Evolutionary conservation across 1,140 invertebrate species (phyloP), one percentile per base, ranked within the genome.

Genomic region (Zaprionus lachaisei): DNA sequence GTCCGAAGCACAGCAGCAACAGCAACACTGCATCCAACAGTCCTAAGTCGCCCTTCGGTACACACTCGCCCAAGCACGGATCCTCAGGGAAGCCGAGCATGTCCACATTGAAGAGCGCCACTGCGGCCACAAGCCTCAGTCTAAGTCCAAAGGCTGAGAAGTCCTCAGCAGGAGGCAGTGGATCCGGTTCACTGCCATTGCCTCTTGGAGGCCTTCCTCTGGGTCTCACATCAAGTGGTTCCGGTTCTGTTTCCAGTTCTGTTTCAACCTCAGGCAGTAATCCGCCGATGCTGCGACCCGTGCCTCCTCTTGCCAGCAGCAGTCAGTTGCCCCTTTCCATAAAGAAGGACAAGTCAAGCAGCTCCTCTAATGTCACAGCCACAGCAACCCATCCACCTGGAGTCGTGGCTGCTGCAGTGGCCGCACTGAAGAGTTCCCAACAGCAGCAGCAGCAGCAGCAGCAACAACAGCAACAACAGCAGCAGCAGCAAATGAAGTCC

Each of bases 61-160:
- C 95, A 0, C 96, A 95, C 24, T 96, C 96, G 6, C 96, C 96
- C 12, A 97, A 97, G 92, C 96, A 97, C 61, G 91, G 91, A 22
- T 92, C 96, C 12, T 95, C 96, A 1, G 97, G 97, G 0, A 98
- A 98, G 90, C 97, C 97, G 0, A 97, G 97, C 82, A 97, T 98
- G 95, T 97, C 96, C 0, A 95, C 97, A 1, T 92, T 97, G n/a
- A 97, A 97, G 90, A 97, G 96, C 24, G 83, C 96, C 1, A 95
- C 95, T 63, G 86, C 91, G 5, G 91, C 71, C 17, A 89, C 85
- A 12, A 61, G 44, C 22, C 64, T 73, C 14, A 92, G 83, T 92
- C 71, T 87, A 0, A 91, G 90, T 93, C 74, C 94, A 93, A 82
- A 93, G 37, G 77, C 77, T 12, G 86, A 92, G 12, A 92, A 94